Evolutionary conservation across 2,888 invertebrate genomes (phyloP).

Genomic region (Drepanosiphum platanoidis): DNA sequence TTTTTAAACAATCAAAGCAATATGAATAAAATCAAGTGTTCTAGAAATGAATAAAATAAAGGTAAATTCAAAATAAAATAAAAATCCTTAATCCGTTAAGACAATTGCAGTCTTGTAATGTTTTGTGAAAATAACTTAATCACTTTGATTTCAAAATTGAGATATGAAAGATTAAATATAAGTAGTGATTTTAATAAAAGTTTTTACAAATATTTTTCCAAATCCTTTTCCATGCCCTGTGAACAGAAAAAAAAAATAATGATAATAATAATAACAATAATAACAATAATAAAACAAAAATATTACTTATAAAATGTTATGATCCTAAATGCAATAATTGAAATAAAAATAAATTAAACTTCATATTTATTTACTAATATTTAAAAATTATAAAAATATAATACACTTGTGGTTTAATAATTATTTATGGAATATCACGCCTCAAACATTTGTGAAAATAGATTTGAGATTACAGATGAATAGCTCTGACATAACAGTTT

Average conservation of each 20-base stretch:
- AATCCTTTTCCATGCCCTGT: constrained; percentile 40
- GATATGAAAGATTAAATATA: constrained; percentile 10
- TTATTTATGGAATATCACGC: background rate
- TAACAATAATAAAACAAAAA: background rate
- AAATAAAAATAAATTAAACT: background rate
- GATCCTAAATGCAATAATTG: too few relatives aligned
- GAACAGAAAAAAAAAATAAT: constrained; percentile 3
- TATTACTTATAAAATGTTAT: background rate
- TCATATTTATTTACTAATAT: background rate
- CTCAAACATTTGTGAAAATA: background rate
- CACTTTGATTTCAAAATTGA: constrained; percentile 1
- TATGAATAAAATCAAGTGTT: background rate
- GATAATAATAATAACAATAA: background rate
- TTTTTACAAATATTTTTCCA: constrained; percentile 47
- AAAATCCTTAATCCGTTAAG: constrained; percentile 8
- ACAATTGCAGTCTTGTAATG: constrained; percentile 35
- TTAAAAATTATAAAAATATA: background rate
- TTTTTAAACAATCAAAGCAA: background rate
- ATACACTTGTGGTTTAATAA: background rate
- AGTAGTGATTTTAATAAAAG: background rate
- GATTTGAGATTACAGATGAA: background rate
- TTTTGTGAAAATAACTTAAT: background rate
- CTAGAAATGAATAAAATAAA: background rate
- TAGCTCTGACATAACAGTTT: background rate
- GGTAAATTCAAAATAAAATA: background rate